phyloP scores from a whole-genome alignment of 2,888 invertebrate genomes.

The Anthrax anthrax region DNA sequence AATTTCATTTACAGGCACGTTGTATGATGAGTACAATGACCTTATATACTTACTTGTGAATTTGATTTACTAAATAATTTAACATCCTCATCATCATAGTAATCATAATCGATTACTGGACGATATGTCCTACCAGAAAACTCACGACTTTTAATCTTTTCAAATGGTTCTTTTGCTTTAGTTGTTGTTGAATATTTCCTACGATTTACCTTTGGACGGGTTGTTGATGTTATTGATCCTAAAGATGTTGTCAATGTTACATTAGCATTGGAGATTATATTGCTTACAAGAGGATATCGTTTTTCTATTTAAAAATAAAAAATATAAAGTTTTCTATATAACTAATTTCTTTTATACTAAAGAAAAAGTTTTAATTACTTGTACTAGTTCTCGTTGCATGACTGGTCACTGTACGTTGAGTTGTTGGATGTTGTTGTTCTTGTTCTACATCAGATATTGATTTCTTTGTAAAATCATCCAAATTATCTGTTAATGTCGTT shows the following conservation, averaged over 20 bases:
- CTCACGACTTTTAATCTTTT: slow-evolving; percentile 17
- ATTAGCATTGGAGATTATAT: too few species aligned
- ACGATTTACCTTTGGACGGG: not conserved
- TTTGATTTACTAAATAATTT: slow-evolving; percentile 40
- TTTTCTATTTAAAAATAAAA: too few species aligned
- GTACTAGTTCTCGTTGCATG: not conserved
- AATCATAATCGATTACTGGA: slow-evolving; percentile 45
- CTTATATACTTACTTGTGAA: slow-evolving; percentile 34
- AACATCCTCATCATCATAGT: slow-evolving; percentile 50
- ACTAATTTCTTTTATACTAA: too few species aligned
- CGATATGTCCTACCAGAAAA: slow-evolving; percentile 22
- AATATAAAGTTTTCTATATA: too few species aligned
- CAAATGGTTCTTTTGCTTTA: slow-evolving; percentile 18
- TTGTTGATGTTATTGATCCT: slow-evolving; percentile 13
- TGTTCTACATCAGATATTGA: not conserved
- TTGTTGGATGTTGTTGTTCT: slow-evolving; percentile 1
- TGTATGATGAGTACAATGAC: not conserved
- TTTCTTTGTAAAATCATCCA: not conserved
- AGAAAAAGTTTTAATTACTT: too few species aligned
- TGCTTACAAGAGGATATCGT: too few species aligned
- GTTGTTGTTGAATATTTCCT: not conserved
- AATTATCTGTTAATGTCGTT: not conserved
- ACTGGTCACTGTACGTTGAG: slow-evolving; percentile 4
- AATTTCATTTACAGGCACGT: not conserved
- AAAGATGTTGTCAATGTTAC: too few species aligned